Evolutionary conservation across 2,113 vertebrate species (phyloP), one percentile per base, ranked within the genome.

Genomic region (Sakesphorus luctuosus): DNA sequence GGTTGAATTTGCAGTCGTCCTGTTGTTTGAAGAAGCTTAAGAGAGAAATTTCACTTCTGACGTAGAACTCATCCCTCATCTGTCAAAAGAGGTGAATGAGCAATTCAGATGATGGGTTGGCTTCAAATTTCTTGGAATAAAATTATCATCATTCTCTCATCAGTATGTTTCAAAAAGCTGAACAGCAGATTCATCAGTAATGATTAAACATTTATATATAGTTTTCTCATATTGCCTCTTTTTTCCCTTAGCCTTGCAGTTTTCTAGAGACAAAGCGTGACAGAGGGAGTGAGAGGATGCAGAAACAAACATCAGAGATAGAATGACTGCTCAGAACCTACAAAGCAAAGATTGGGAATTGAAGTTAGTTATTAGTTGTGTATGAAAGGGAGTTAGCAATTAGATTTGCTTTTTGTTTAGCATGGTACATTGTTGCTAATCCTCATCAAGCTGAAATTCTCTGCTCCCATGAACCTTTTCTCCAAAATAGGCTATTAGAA

Each of bases 161-260:
- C 90, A 94, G 16, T 96, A 81, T 84, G 87, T 90, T 96, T 96
- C 87, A 96, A 81, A 94, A 94, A 96, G 79, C 93, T 90, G 72
- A 96, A 79, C 59, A 90, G 87, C 90, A 88, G 79, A 93, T 94
- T 96, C 87, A 95, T 97, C 92, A 94, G 92, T 94, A 97, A 93
- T 86, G 96, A 96, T 97, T 96, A 96, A 96, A 94, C 88, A 94
- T 96, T 96, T 97, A 96, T 94, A 96, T 94, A 90, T 86, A 94
- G 93, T 95, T 96, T 96, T 95, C 55, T 97, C 72, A 84, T 73
- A 87, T n/a, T 84, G 90, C 87, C 25, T 59, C 74, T 74, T 74
- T 84, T 92, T 90, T 19, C 74, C 89, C 95, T 93, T 85, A 95
- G 82, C 79, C 47, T 77, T 80, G 95, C 85, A 95, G 75, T 95